Evolutionary conservation across 2,888 invertebrate genomes (phyloP).

Genomic region (Eupithecia subfuscata): DNA sequence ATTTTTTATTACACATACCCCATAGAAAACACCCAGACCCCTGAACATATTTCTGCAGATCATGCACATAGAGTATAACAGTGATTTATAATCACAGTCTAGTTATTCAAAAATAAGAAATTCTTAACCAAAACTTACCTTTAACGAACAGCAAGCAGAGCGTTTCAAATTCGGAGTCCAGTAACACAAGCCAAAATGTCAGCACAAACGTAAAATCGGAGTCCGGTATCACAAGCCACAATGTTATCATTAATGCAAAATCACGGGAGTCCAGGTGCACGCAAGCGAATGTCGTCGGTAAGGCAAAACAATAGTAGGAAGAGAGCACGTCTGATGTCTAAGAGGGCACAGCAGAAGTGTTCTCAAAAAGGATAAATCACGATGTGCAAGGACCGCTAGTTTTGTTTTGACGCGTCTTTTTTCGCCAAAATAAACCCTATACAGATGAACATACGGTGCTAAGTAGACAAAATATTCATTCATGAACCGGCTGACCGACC

Average conservation of each 20-base stretch:
- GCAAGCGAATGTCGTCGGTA: constrained; percentile 30
- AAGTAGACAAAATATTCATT: constrained; percentile 18
- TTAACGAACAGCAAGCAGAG: constrained; percentile 22
- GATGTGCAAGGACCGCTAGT: constrained; percentile 17
- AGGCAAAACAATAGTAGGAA: constrained; percentile 18
- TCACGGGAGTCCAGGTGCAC: constrained; percentile 25
- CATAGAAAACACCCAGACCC: constrained; percentile 12
- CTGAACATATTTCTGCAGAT: constrained; percentile 12
- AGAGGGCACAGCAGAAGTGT: constrained; percentile 18
- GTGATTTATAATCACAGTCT: constrained; percentile 13
- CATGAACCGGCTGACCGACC: constrained; percentile 19
- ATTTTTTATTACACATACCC: constrained; percentile 12
- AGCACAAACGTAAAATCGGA: constrained; percentile 27
- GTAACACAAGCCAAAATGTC: constrained; percentile 30
- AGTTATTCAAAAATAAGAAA: constrained; percentile 15
- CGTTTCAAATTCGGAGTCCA: constrained; percentile 26
- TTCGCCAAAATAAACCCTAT: constrained; percentile 19
- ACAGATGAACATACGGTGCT: constrained; percentile 15
- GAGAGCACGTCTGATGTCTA: constrained; percentile 22
- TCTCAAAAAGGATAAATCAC: constrained; percentile 20
- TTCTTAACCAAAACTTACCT: constrained; percentile 24
- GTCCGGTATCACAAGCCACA: constrained; percentile 18
- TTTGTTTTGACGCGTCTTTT: constrained; percentile 16
- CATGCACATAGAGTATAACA: constrained; percentile 7
- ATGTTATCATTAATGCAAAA: constrained; percentile 18